Base-by-base conservation (phyloP, 2,888 invertebrate genomes). In the Xestia ashworthii region DNA sequence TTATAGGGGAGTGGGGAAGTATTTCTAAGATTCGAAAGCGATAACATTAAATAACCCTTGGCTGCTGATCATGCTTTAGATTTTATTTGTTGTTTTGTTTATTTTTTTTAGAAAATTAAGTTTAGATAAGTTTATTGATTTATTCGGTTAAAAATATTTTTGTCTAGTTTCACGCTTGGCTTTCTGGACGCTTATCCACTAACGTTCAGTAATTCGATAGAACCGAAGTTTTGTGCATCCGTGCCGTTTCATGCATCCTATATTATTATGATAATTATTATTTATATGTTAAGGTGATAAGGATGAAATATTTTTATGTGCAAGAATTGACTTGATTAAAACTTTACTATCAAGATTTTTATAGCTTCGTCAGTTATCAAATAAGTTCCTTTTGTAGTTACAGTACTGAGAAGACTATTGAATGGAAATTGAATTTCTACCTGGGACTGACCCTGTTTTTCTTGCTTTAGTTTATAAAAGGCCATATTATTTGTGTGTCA, bases 21-120 rank as follows among this genome's bases (percentile, higher is more conserved):
- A 71, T 32, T 48, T 62, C 44, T 62, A 67, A 71, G 48, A 55
- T 60, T 62, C 32, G 70, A 48, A 22, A 38, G 25, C 38, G 48
- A 78, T 53, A 16, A 50, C 32, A 68, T n/a, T 22, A 5, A 53
- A 9, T 41, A 11, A 74, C 9, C 46, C 22, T 16, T 25, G 55
- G 14, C 25, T 46, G n/a, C 53, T 53, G 25, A 32, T 53, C n/a
- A 19, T 60, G n/a, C 19, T 11, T 48, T 74, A 46, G n/a, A 41
- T 60, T 41, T 32, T 32, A 2, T 32, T 3, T 32, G 32, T 32
- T 32, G 32, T 32, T 32, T 32, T n/a, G n/a, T n/a, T n/a, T n/a
- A n/a, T n/a, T n/a, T n/a, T n/a, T n/a, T n/a, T n/a, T 22, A 19
- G 1, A 72, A 4, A 25, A 22, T 9, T 41, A 0, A n/a, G 32